Evolutionary conservation across 2,888 invertebrate genomes (phyloP).

Genomic region (Caenorhabditis doughertyi): DNA sequence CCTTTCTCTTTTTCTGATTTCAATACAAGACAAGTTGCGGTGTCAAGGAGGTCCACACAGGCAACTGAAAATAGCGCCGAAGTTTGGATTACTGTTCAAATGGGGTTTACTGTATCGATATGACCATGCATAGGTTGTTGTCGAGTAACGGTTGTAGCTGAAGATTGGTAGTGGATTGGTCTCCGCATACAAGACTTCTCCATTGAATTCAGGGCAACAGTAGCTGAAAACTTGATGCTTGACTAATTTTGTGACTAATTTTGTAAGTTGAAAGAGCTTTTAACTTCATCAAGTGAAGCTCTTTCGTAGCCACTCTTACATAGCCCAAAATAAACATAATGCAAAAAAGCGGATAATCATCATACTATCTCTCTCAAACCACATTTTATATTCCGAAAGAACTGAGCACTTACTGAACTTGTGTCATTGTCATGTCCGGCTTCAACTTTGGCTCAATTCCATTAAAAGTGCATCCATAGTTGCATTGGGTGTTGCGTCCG

Average conservation of each 20-base stretch:
- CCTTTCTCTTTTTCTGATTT: conserved; percentile 29
- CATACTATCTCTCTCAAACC: too few species aligned
- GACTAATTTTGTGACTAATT: too few species aligned
- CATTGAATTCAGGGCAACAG: conserved; percentile 66
- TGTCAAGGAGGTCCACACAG: conserved; percentile 39
- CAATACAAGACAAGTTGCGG: conserved; percentile 29
- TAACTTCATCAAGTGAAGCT: too few species aligned
- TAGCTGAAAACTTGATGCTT: conserved; percentile 34
- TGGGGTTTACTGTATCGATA: conserved; percentile 65
- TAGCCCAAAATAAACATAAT: too few species aligned
- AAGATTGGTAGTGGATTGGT: conserved; percentile 63
- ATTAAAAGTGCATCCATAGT: conserved; percentile 66
- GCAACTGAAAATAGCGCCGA: conserved; percentile 21
- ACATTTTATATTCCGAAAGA: too few species aligned
- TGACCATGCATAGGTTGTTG: conserved; percentile 39
- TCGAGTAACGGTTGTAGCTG: conserved; percentile 61
- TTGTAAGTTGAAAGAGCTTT: too few species aligned
- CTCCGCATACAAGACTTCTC: conserved; percentile 35
- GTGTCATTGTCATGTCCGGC: conserved; percentile 48
- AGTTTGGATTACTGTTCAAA: not conserved
- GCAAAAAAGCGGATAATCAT: too few species aligned
- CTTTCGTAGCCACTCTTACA: too few species aligned
- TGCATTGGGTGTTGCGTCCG: conserved; percentile 64
- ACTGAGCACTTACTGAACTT: conserved; percentile 40
- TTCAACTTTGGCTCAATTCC: conserved; percentile 65